Base-by-base conservation (phyloP, 2,888 invertebrate species). In the Poecilobothrus nobilitatus region DNA sequence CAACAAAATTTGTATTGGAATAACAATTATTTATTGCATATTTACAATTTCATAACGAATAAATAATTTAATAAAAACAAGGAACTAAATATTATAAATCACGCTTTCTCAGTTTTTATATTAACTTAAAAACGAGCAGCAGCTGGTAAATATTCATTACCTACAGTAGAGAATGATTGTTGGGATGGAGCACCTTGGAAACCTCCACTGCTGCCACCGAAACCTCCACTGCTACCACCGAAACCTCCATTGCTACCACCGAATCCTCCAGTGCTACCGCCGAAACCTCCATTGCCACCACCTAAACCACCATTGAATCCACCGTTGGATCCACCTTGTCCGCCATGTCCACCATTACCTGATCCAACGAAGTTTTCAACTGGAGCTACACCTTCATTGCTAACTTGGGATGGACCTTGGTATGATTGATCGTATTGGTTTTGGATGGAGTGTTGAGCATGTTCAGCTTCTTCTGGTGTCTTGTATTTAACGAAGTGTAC, bases 401-500 rank as follows among this genome's bases (percentile, higher is more conserved):
- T 71, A 44, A 74, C 53, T 68, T 73, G 72, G 7, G 73, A 73
- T 7, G 74, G 34, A 6, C 76, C 76, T 61, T 76, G 76, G 18
- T 18, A 53, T 71, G 76, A 37, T 62, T 72, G 71, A 66, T 76
- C 75, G 69, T 76, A 76, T 70, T 76, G 76, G 0, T 62, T 63
- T 68, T 75, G 74, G 41, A 76, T 76, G 62, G 75, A 72, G 0
- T 68, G 69, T 67, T 76, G 76, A 1, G 76, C 76, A 7, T 76
- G 73, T 70, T 71, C 72, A 33, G 76, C 76, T 67, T 76, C 76
- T 73, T 76, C 76, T 1, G 72, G 72, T 3, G 76, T 76, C 67
- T 76, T 73, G 68, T 76, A 76, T 72, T 76, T 76, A 69, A 76
- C 76, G 65, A 76, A 76, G 71, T 76, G 76, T 15, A 76, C 76